Evolutionary conservation across 2,113 vertebrate genomes (phyloP), one percentile per base, ranked within the genome.

Genomic region (Conger conger): DNA sequence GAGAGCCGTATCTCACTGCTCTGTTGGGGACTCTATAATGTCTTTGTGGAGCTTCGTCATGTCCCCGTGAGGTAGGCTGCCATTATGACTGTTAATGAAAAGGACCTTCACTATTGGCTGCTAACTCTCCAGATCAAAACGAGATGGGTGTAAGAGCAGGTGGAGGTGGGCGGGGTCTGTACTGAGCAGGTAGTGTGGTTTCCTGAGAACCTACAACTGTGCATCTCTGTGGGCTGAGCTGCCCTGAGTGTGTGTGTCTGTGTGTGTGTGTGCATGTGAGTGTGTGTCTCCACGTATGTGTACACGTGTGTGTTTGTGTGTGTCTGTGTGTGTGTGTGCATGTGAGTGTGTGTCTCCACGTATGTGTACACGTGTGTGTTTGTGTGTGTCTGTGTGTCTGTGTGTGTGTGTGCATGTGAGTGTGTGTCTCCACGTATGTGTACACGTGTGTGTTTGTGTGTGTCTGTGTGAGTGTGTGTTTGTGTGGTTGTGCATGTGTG

Each of bases 201-300:
- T 79, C 76, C 83, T 83, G 76, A 50, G 4, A 6, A 30, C 18
- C 30, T 17, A 30, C 23, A 53, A 53, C 23, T 37, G 35, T 79
- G 76, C 76, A 76, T 84, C 83, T 54, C 73, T 78, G 83, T 50
- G 83, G 83, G 45, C 76, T 0, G 73, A 37, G 20, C 77, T 40
- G 82, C 20, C n/a, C n/a, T n/a, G n/a, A n/a, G 50, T 5, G 6
- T 53, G 50, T n/a, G n/a, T n/a, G n/a, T n/a, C n/a, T 60, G 57
- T 60, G 16, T 60, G 57, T 60, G 16, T 60, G 13, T 60, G n/a
- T n/a, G n/a, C n/a, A n/a, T n/a, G n/a, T n/a, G n/a, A n/a, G n/a
- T n/a, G n/a, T n/a, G n/a, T n/a, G n/a, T n/a, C n/a, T n/a, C n/a
- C n/a, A n/a, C n/a, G n/a, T n/a, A n/a, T n/a, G n/a, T n/a, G n/a